A percentile compares a stretch with the other conserved stretches of the same genome.
These are phyloP conservation scores for Microtus obscurus DNA, from an alignment of 2,797 vertebrate genomes.

Conservation along the genomic window DNA sequence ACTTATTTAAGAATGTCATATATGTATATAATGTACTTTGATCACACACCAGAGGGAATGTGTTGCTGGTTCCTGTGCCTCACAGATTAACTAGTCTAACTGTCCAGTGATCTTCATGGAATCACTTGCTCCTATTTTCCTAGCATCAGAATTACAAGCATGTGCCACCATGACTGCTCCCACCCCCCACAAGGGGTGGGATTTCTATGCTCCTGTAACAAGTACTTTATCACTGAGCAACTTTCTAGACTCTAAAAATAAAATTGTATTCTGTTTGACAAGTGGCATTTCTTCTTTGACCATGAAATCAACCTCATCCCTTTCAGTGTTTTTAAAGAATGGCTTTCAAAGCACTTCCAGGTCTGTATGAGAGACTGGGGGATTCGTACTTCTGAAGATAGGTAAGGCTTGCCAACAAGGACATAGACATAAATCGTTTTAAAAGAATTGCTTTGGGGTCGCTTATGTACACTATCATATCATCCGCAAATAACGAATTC, in stretches of 20 bases:
- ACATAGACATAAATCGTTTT: conserved; percentile 19
- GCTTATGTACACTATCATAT: too few relatives aligned
- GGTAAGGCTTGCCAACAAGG: conserved; percentile 5
- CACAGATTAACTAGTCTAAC: neutral
- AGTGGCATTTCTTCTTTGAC: conserved; percentile 25
- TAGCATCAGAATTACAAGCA: neutral
- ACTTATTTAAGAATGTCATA: neutral
- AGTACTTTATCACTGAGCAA: neutral
- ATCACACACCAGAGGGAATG: neutral
- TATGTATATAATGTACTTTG: neutral
- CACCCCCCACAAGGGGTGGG: neutral
- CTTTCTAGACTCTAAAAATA: neutral
- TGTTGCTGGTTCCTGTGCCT: neutral
- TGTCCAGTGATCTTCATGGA: neutral
- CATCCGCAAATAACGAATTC: too few relatives aligned
- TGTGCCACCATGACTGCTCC: too few relatives aligned
- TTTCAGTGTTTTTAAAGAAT: conserved; percentile 7
- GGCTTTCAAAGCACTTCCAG: neutral
- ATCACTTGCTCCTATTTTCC: neutral
- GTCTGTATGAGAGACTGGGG: neutral
- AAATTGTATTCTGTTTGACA: conserved; percentile 22
- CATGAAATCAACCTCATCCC: neutral
- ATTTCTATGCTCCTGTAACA: neutral
- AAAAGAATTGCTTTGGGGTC: conserved; percentile 35
- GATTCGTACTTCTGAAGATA: conserved; percentile 1